Evolutionary conservation across 2,888 invertebrate genomes (phyloP), one percentile per base, ranked within the genome.

Genomic region (Tholera decimalis): DNA sequence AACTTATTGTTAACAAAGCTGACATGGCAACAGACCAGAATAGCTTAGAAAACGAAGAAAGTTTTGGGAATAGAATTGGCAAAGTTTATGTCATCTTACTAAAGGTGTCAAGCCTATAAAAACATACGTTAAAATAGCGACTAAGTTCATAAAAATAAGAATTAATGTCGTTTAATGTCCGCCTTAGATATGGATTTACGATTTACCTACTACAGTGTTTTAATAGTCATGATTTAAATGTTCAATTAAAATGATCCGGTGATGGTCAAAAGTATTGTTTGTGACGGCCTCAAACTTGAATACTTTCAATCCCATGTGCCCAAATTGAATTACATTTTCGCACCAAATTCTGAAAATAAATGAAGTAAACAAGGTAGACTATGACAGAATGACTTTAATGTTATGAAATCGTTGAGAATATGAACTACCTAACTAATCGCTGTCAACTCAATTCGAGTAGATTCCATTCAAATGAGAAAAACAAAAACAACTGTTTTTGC

Each of bases 1-100:
- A 73, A 78, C 51, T 78, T 65, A 66, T 54, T 78, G 51, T 33
- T 53, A 41, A 57, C 43, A 61, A 54, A 63, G 13, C 58, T 33
- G 44, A 20, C 35, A 30, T 63, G 57, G 53, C 20, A 62, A 73
- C 56, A 50, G 39, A 64, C 47, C 22, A 73, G 13, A 63, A 58
- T 64, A 54, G 54, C 41, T 49, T 9, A 13, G 53, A 49, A 28
- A 8, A 56, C 15, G 26, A 5, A n/a, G 22, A 44, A 77, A 62
- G 39, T 63, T 57, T 28, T 15, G 13, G 33, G 22, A 35, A 33
- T 20, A 3, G 24, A 55, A 37, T 44, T 57, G 55, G 9, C 3
- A 22, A 69, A 54, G 30, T 67, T 43, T 22, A 28, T 43, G 37
- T 18, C 30, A 9, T 63, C 4, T 37, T 20, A 18, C 5, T 4